Evolutionary conservation across 2,113 vertebrate species (phyloP).

Genomic region (Peucedramus taeniatus): DNA sequence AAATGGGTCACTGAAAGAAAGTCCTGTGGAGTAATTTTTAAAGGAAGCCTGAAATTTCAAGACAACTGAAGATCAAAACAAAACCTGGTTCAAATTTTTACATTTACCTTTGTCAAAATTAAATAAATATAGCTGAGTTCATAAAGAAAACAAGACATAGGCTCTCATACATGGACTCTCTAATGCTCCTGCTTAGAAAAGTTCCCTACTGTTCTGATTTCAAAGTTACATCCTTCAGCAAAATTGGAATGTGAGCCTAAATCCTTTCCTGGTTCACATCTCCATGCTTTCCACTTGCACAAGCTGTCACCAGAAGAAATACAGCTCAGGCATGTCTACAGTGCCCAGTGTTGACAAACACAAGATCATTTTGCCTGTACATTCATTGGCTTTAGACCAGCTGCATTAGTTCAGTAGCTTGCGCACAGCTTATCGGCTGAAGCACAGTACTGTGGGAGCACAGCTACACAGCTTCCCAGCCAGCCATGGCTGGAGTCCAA

Average conservation of each 20-base stretch:
- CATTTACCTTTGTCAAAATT: not conserved
- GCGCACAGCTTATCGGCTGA: conserved; percentile 34
- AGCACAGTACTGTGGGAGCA: not conserved
- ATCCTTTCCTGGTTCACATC: not conserved
- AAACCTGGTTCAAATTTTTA: not conserved
- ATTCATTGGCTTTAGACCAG: conserved; percentile 33
- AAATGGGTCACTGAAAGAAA: not conserved
- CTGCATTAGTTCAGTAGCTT: conserved; percentile 31
- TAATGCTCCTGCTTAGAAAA: not conserved
- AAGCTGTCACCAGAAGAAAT: conserved; percentile 8
- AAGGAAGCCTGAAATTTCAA: not conserved
- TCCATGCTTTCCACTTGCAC: not conserved
- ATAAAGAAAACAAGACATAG: not conserved
- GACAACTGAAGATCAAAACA: not conserved
- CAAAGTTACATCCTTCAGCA: not conserved
- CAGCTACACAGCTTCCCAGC: conserved; percentile 25
- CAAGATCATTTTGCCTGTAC: conserved; percentile 24
- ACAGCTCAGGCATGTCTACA: conserved; percentile 4
- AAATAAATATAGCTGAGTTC: not conserved
- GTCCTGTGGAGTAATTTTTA: not conserved
- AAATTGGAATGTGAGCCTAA: not conserved
- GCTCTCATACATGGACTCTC: not conserved
- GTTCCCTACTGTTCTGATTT: not conserved
- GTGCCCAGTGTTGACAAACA: conserved; percentile 46
- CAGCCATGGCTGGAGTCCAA: conserved; percentile 44